Base-by-base conservation (phyloP, 2,888 invertebrate genomes). In the Escarpia spicata region DNA sequence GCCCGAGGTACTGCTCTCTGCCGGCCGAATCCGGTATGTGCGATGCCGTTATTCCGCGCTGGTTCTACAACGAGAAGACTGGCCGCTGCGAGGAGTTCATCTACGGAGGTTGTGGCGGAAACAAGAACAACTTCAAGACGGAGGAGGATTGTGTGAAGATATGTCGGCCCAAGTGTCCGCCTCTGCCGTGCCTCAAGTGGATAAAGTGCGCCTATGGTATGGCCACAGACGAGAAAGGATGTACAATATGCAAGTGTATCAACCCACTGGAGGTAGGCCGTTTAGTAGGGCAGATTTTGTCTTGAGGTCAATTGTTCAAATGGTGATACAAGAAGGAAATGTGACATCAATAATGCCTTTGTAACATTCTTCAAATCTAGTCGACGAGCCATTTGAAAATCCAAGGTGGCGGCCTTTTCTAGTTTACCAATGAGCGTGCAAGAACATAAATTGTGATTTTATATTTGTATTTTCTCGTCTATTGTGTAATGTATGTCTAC, bases 81-180 rank as follows among this genome's bases (percentile, higher is more conserved):
- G 44, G 43, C 1, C 15, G 26, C 12, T 91, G 91, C n/a, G 44
- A 91, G 91, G 3, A 31, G 44, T 91, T 91, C 37, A 31, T 31
- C 31, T 91, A 91, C 91, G 91, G 37, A 12, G 91, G 91, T 3
- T 91, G 91, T 31, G 91, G 52, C 26, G 91, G 45, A n/a, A 91
- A 91, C 45, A 45, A 31, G 52, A 91, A 91, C 45, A 91, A 91
- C 52, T 91, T 91, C 52, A 26, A 44, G 52, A n/a, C 44, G 19
- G 15, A 37, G 52, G 91, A 91, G 12, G 91, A 91, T 12, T 91
- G 91, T 91, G n/a, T 19, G 52, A 26, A 43, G 45, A 19, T n/a
- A n/a, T 91, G 91, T 91, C 91, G 45, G 44, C n/a, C 12, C 15
- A 91, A 91, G 4, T 91, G 91, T 45, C 37, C 43, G 4, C 15